A percentile compares a stretch with the other conserved stretches of the same genome.
Conservation (phyloP, 92 coral and sea anemone species). For the Chrysogorgia sp. region DNA sequence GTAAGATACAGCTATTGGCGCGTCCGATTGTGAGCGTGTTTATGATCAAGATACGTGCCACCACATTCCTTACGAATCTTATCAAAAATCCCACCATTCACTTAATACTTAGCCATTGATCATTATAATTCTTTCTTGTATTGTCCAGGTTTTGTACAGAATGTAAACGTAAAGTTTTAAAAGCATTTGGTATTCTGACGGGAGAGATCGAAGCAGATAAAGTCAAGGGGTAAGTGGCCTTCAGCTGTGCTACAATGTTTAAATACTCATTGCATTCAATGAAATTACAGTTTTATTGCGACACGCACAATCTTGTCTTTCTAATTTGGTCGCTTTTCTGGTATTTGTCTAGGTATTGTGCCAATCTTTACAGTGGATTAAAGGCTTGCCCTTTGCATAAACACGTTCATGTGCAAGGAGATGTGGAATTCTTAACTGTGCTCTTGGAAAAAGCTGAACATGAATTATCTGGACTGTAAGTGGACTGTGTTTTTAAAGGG, state of each 20-base stretch:
- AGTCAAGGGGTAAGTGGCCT: conserved; percentile 86
- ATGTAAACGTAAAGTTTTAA: conserved; percentile 89
- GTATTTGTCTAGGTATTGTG: conserved; percentile 74
- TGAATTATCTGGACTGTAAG: conserved; percentile 95
- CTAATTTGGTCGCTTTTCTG: not conserved
- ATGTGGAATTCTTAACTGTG: conserved; percentile 88
- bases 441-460: conserved; percentile 95
- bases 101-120: not conserved
- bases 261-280: too few relatives aligned
- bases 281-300: not conserved
- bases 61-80: too few relatives aligned
- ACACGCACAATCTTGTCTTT: not conserved
- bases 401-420: conserved; percentile 91
- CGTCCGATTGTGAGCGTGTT: too few relatives aligned
- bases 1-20: too few relatives aligned
- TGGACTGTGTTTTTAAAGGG: too few relatives aligned
- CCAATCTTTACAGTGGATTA: conserved; percentile 88
- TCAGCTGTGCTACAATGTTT: not conserved
- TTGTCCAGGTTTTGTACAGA: conserved; percentile 85
- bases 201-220: conserved; percentile 95
- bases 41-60: too few relatives aligned
- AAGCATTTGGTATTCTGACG: conserved; percentile 91
- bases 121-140: not conserved
- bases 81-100: not conserved
- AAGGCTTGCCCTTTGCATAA: conserved; percentile 92